These are phyloP conservation scores for Coremacera marginata DNA, from an alignment of 2,888 invertebrate species.

Conservation along the genomic window DNA sequence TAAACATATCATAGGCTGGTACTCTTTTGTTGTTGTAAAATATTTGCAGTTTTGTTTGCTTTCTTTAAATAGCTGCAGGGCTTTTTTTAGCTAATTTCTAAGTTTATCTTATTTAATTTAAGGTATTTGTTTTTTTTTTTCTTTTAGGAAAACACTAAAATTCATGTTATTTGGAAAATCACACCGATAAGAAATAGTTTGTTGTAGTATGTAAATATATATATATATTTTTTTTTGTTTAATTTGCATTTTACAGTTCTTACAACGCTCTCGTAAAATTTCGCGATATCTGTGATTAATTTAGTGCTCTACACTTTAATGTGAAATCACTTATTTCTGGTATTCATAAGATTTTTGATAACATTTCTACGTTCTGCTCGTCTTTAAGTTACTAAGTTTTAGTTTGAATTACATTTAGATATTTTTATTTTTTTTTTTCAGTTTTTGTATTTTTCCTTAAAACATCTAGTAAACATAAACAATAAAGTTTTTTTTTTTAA, in stretches of 20 bases:
- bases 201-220: neutral
- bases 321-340: slow-evolving; percentile 50
- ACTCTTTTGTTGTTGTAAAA: slow-evolving; percentile 10
- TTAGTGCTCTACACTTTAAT: too few relatives aligned
- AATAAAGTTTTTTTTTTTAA: slow-evolving; percentile 12
- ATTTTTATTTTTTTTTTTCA: slow-evolving; percentile 46
- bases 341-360: too few relatives aligned
- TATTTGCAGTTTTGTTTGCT: slow-evolving; percentile 27
- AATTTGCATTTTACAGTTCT: neutral
- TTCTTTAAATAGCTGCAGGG: slow-evolving; percentile 59
- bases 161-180: neutral
- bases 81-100: slow-evolving; percentile 39
- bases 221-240: too few relatives aligned
- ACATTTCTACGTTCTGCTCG: neutral
- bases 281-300: too few relatives aligned
- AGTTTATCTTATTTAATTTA: slow-evolving; percentile 12
- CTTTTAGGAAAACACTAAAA: slow-evolving; percentile 54
- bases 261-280: too few relatives aligned
- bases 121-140: slow-evolving; percentile 17
- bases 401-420: too few relatives aligned
- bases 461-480: slow-evolving; percentile 12
- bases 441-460: slow-evolving; percentile 42
- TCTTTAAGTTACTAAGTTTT: neutral
- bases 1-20: neutral
- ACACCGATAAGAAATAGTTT: neutral